Conservation (phyloP, 2,797 vertebrate species). For the Emys orbicularis region DNA sequence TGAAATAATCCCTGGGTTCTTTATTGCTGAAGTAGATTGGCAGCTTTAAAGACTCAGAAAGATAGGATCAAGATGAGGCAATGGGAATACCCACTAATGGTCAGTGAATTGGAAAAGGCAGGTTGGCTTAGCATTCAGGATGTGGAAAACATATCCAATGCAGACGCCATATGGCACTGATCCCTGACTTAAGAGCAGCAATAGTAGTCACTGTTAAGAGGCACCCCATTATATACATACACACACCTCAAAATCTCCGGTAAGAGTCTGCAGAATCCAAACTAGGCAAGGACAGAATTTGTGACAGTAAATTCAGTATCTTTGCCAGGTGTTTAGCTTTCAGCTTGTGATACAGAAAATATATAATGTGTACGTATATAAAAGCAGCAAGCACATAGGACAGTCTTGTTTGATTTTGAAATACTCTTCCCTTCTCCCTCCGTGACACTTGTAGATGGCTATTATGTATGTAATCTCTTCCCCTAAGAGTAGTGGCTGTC, state of each 20-base stretch:
- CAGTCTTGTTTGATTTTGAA: not conserved
- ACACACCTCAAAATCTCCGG: not conserved
- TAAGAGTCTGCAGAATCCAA: not conserved
- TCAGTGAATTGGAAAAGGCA: not conserved
- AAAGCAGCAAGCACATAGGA: not conserved
- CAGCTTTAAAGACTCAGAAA: not conserved
- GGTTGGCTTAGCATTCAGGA: not conserved
- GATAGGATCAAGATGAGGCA: not conserved
- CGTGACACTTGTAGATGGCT: not conserved
- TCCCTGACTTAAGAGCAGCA: not conserved
- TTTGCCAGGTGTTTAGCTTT: not conserved
- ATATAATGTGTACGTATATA: accelerated
- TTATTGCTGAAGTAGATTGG: not conserved
- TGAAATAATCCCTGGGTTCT: not conserved
- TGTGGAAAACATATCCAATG: accelerated
- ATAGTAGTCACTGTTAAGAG: not conserved
- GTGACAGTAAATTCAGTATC: not conserved
- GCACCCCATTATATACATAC: not conserved
- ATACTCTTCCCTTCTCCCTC: not conserved
- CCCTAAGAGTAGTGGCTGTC: not conserved
- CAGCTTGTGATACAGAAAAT: not conserved
- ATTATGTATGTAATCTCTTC: not conserved
- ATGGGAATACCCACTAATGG: not conserved
- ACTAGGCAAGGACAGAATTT: not conserved
- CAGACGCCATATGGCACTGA: not conserved